phyloP scores from a whole-genome alignment of 2,888 invertebrate species.

The Exephanes ischioxanthus region DNA sequence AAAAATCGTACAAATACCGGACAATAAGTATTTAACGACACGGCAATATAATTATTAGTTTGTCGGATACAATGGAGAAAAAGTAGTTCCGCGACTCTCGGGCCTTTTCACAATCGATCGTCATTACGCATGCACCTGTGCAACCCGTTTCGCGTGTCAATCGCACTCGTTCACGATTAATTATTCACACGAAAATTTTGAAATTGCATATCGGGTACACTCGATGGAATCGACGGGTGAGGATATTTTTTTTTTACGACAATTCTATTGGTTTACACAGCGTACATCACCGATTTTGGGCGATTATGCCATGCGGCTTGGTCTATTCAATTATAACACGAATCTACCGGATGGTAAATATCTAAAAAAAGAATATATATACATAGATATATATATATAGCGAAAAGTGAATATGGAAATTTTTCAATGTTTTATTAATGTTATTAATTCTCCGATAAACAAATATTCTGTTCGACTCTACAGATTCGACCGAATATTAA shows the following conservation, averaged over 20 bases:
- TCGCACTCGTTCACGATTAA: slow-evolving; percentile 14
- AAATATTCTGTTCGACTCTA: slow-evolving; percentile 1
- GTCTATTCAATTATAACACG: not conserved
- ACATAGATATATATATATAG: too few species aligned
- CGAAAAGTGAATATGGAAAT: too few species aligned
- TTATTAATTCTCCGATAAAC: not conserved
- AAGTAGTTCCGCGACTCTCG: slow-evolving; percentile 15
- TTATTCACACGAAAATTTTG: slow-evolving; percentile 31
- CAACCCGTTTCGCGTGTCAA: not conserved
- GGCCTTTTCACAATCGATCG: slow-evolving; percentile 23
- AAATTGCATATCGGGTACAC: slow-evolving; percentile 29
- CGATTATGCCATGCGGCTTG: not conserved
- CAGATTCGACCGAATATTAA: not conserved
- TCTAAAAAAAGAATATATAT: not conserved
- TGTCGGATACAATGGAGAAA: not conserved
- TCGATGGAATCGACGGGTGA: not conserved
- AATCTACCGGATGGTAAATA: not conserved
- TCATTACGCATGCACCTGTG: slow-evolving; percentile 29
- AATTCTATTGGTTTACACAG: not conserved
- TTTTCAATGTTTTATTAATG: too few species aligned
- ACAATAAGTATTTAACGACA: slow-evolving; percentile 13
- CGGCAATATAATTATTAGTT: slow-evolving; percentile 23
- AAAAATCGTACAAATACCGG: not conserved
- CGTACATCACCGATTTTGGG: not conserved
- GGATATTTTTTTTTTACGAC: not conserved